These are phyloP conservation scores for Pelmatolapia mariae DNA, from an alignment of 2,113 vertebrate species.

Conservation along the genomic window DNA sequence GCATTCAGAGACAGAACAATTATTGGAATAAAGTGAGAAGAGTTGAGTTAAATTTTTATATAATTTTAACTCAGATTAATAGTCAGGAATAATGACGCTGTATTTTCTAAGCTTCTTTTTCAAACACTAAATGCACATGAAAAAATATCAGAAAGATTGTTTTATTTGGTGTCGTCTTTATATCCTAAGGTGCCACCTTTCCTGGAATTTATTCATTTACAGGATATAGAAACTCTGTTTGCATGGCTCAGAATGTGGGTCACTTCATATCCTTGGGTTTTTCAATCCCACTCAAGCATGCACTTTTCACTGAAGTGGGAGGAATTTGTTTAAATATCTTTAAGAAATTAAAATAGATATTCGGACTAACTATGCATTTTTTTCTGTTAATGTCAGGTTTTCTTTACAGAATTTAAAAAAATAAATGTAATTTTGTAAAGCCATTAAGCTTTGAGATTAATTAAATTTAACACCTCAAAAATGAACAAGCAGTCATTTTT, in stretches of 20 bases:
- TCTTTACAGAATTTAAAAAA: fast-evolving
- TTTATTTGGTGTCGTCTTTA: neutral
- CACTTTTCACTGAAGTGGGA: neutral
- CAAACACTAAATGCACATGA: neutral
- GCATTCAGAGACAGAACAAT: neutral
- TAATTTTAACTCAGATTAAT: neutral
- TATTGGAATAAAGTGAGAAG: neutral
- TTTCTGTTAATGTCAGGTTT: neutral
- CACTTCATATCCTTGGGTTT: neutral
- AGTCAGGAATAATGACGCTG: neutral
- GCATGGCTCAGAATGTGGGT: neutral
- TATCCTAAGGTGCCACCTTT: neutral
- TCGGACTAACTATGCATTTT: neutral
- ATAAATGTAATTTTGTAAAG: neutral
- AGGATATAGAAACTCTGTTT: neutral
- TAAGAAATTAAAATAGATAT: neutral
- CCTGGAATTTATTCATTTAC: neutral
- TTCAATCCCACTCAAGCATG: neutral
- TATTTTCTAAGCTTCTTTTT: neutral
- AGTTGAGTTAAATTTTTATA: neutral
- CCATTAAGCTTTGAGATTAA: neutral
- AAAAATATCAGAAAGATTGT: neutral
- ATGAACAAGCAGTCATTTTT: neutral
- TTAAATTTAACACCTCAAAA: neutral
- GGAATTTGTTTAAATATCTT: neutral